phyloP scores from a whole-genome alignment of 2,113 vertebrate genomes.

The Prolemur simus region DNA sequence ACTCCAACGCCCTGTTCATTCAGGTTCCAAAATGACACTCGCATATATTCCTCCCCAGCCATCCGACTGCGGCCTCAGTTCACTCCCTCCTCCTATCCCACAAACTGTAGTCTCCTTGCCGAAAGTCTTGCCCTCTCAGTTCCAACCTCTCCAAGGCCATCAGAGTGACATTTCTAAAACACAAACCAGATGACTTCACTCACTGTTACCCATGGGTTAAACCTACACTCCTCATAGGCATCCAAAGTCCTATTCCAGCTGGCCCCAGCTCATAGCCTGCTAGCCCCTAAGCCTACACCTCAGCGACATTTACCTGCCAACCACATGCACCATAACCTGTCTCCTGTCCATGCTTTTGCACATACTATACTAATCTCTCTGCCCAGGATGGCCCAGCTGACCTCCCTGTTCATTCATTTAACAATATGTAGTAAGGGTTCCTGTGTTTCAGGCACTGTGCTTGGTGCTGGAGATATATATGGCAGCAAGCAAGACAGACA shows the following conservation, averaged over 20 bases:
- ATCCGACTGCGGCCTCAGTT: not conserved
- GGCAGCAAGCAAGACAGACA: not conserved
- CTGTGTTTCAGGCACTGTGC: not conserved
- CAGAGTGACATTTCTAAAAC: not conserved
- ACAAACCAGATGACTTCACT: not conserved
- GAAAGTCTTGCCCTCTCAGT: not conserved
- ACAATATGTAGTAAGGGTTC: not conserved
- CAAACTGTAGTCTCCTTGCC: not conserved
- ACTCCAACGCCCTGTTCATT: not conserved
- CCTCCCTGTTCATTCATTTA: not conserved
- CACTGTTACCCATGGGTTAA: not conserved
- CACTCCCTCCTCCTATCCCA: not conserved
- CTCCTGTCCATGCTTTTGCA: not conserved
- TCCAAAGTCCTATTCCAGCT: not conserved
- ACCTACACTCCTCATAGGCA: not conserved
- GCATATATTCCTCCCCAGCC: not conserved
- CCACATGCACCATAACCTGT: not conserved
- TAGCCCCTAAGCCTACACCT: not conserved
- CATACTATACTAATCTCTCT: not conserved
- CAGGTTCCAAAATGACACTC: not conserved
- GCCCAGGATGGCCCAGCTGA: not conserved
- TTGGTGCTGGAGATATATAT: not conserved
- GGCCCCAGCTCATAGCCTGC: not conserved
- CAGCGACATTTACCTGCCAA: not conserved
- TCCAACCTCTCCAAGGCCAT: not conserved